Evolutionary conservation across 2,888 invertebrate species (phyloP), one percentile per base, ranked within the genome.

Genomic region (Agrochola lota): DNA sequence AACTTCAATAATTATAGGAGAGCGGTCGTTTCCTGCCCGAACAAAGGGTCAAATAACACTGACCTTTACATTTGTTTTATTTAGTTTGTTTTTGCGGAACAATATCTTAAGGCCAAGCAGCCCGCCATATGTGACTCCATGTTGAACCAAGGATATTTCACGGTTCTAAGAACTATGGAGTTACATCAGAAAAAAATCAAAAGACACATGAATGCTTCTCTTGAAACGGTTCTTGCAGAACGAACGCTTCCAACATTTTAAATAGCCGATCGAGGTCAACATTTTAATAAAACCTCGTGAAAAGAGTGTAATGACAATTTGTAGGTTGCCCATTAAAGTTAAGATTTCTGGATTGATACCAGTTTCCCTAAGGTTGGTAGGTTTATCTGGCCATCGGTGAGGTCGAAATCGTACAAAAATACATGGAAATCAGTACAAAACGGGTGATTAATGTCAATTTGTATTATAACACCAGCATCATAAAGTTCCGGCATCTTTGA

Each of bases 51-150:
- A 76, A 78, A 35, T 70, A 71, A 69, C 69, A 77, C 59, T 83
- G 74, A 80, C 64, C 85, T 85, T 80, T 73, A 15, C 52, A 68
- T 79, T 83, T 83, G 60, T 85, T 85, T 64, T 59, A 68, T 74
- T 81, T 49, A 6, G 17, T 43, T 52, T 57, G 8, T 30, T 77
- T 74, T 69, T 55, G 59, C 71, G 64, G 62, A 55, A 71, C 57
- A 69, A 60, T 17, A 26, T 9, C n/a, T 63, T 66, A 60, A 73
- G 60, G 64, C 52, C 70, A 64, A 35, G 5, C 2, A 5, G 6
- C 12, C 15, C 52, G 46, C 30, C 62, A 17, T 72, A 57, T 60
- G 46, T 52, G 26, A 68, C 12, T 46, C 52, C 67, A 79, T 71
- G 23, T 62, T 62, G 26, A 35, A 30, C 20, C 71, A 74, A 70